Base-by-base conservation (phyloP, 2,888 invertebrate species). In the Mythimna ferrago region DNA sequence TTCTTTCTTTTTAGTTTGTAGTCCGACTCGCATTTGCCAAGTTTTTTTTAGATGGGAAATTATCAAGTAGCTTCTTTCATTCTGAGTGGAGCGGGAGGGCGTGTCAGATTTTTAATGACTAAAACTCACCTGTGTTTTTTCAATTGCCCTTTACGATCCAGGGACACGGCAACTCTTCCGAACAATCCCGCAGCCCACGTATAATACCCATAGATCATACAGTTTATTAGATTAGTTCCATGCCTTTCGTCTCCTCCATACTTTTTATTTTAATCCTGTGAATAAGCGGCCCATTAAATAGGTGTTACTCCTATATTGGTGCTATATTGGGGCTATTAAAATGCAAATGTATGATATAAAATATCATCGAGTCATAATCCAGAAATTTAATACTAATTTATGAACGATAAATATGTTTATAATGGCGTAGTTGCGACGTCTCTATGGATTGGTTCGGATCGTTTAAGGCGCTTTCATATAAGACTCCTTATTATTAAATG, bases 311-410 rank as follows among this genome's bases (percentile, higher is more conserved):
- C 80, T 86, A 91, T 89, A 91, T 87, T 88, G 83, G 80, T 84
- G 78, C 88, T 86, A 91, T 89, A 91, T 87, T 88, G 83, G 80
- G 84, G 78, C 88, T 86, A 93, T 94, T 91, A 92, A 90, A 88
- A 94, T 94, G 93, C 92, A 90, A 94, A 94, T 94, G 71, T 78
- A 77, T 84, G 87, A 88, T 90, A 92, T 91, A 86, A 86, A 90
- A 92, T 90, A 91, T 92, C 92, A 92, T 91, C 92, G 87, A 80
- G 81, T 88, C 85, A 90, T 93, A 91, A 92, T 91, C 88, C 87
- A 87, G 85, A 90, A 89, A 92, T 90, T 90, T 91, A 91, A 92
- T 90, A 89, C 85, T 85, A 90, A 93, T 89, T 93, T 94, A 93
- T 87, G 87, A 86, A 71, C 88, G 63, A 90, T 93, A 92, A 92